Evolutionary conservation across 2,797 vertebrate genomes (phyloP).

Genomic region (Mus minutoides): DNA sequence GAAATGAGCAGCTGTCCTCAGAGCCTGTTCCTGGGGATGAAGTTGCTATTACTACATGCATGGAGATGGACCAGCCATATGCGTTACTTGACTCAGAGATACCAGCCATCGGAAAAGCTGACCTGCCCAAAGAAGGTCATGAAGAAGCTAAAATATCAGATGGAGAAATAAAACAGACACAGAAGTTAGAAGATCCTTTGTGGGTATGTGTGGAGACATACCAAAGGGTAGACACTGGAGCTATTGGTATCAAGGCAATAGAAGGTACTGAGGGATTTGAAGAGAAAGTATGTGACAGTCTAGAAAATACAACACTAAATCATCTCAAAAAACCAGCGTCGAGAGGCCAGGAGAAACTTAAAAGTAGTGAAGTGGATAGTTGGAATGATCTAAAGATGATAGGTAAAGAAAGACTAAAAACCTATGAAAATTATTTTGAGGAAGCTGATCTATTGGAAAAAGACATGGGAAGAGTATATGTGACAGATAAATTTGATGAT

Average conservation of each 20-base stretch:
- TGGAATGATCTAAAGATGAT: conserved; percentile 32
- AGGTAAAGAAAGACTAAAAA: conserved; percentile 47
- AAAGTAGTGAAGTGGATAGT: conserved; percentile 58
- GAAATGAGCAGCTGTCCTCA: conserved; percentile 81
- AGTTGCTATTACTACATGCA: conserved; percentile 87
- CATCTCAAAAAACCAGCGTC: conserved; percentile 65
- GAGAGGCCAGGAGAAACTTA: conserved; percentile 64
- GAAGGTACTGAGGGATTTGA: conserved; percentile 81
- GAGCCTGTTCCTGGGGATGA: conserved; percentile 81
- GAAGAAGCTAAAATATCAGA: conserved; percentile 81
- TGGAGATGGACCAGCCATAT: conserved; percentile 82
- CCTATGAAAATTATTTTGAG: conserved; percentile 36
- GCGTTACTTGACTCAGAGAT: conserved; percentile 84
- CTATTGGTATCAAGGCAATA: conserved; percentile 76
- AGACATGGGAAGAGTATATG: conserved; percentile 51
- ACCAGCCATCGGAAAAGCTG: conserved; percentile 79
- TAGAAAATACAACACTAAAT: conserved; percentile 72
- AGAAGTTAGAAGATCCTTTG: conserved; percentile 75
- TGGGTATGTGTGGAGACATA: conserved; percentile 83
- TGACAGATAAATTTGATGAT: conserved; percentile 38
- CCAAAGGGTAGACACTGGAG: conserved; percentile 86
- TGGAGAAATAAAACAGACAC: conserved; percentile 63
- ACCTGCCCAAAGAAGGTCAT: conserved; percentile 76
- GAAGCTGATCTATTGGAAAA: conserved; percentile 60
- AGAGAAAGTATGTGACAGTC: conserved; percentile 73